Conservation (phyloP, 2,113 vertebrate genomes). For the Grantiella picta region DNA sequence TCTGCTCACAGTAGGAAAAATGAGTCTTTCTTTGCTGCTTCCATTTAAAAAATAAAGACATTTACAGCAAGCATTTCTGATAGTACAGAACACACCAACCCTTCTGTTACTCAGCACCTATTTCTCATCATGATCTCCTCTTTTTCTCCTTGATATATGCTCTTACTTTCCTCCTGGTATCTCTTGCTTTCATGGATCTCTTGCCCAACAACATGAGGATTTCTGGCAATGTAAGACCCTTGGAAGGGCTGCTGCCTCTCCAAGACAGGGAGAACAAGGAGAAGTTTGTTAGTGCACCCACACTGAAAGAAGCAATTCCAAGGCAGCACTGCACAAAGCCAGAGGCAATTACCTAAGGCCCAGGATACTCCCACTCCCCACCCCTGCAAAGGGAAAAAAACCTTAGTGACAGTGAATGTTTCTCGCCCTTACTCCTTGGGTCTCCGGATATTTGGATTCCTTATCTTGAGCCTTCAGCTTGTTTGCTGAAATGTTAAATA, state of each 20-base stretch:
- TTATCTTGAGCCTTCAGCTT: background rate
- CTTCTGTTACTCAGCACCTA: background rate
- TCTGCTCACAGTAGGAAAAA: conserved; percentile 3
- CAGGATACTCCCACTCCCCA: background rate
- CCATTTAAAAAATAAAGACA: background rate
- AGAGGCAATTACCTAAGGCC: background rate
- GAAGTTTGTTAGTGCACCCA: background rate
- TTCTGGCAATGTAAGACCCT: background rate
- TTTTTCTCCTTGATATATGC: background rate
- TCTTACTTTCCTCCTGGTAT: background rate
- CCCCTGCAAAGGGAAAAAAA: background rate
- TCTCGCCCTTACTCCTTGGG: background rate
- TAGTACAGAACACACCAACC: background rate
- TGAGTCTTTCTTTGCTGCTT: background rate
- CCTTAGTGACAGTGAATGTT: background rate
- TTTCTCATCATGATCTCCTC: background rate
- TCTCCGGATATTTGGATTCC: background rate
- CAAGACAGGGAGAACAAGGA: background rate
- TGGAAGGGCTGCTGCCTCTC: background rate
- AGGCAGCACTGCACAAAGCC: background rate
- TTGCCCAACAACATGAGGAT: background rate
- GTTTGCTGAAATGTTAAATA: background rate
- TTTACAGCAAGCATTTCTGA: background rate
- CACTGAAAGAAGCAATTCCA: background rate
- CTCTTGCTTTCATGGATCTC: background rate